These are phyloP conservation scores for Pangasianodon hypophthalmus DNA, from an alignment of 2,113 vertebrate species.

Conservation along the genomic window DNA sequence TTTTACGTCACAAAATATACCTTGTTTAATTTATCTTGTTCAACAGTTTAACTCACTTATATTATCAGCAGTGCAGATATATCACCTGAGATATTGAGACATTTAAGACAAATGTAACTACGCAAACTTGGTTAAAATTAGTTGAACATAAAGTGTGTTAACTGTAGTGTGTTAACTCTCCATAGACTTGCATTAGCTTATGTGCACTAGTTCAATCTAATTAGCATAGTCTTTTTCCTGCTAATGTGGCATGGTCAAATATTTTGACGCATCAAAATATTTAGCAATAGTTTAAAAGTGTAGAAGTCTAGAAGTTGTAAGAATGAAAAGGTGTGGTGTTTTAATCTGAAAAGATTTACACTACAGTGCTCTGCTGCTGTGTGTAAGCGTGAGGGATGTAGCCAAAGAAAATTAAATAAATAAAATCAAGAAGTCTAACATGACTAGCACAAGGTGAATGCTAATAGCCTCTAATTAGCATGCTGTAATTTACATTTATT, in stretches of 20 bases:
- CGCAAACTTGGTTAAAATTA: neutral
- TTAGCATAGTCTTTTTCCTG: neutral
- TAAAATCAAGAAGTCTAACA: conserved; percentile 14
- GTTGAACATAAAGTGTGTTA: neutral
- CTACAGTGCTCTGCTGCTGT: neutral
- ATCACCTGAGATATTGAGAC: neutral
- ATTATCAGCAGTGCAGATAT: too few relatives aligned
- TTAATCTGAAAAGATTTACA: neutral
- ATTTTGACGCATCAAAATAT: neutral
- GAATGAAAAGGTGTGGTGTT: neutral
- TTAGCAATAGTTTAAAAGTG: neutral
- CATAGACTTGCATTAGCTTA: neutral
- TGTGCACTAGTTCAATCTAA: neutral
- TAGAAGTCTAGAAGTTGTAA: neutral
- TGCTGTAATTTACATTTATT: conserved; percentile 32
- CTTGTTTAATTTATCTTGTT: too few relatives aligned
- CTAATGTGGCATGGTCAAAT: neutral
- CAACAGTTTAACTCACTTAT: too few relatives aligned
- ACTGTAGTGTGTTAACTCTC: too few relatives aligned
- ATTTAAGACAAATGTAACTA: neutral
- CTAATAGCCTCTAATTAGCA: conserved; percentile 31
- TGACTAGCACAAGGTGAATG: conserved; percentile 20
- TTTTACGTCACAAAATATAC: too few relatives aligned
- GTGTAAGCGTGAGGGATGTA: neutral
- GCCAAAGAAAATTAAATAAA: neutral